Base-by-base conservation (phyloP, 2,888 invertebrate species). In the Charanyca ferruginea region DNA sequence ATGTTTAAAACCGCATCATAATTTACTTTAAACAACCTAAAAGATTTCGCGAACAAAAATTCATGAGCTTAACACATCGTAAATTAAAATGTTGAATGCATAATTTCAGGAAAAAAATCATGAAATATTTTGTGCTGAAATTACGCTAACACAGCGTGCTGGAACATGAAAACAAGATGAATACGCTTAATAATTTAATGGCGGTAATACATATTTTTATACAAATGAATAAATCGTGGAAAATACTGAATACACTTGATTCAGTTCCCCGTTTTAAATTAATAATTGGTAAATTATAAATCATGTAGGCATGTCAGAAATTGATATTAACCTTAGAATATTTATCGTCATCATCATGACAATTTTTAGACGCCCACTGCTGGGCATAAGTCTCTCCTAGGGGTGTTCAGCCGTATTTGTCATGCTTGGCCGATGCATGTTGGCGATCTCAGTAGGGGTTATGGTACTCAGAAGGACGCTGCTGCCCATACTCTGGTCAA, bases 51-150 rank as follows among this genome's bases (percentile, higher is more conserved):
- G 22, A 60, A 25, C 57, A 54, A 53, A 59, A 52, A 73, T 75
- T 65, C 76, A 77, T 72, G 62, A 75, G 63, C 47, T 61, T 32
- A 41, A 67, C 79, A 72, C 75, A 18, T 64, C 67, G 57, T 69
- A 68, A 80, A 80, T 77, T 76, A 72, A 75, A 76, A 57, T 58
- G 71, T 49, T 74, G 73, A 58, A 70, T 74, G 52, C 60, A 65
- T 61, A 70, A 75, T 57, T 73, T 60, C 44, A 38, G 41, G n/a
- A 23, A 48, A 70, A 57, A 75, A 63, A 23, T 28, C 57, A 48
- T 60, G 52, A 35, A 59, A 47, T 64, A 75, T 75, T 70, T 73
- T 45, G 58, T n/a, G 20, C 45, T 47, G 41, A 65, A 70, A 57
- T 60, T 35, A 52, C 49, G 75, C 58, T 45, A 59, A 54, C 58